Evolutionary conservation across 2,888 invertebrate genomes (phyloP).

Genomic region (Thera obeliscata): DNA sequence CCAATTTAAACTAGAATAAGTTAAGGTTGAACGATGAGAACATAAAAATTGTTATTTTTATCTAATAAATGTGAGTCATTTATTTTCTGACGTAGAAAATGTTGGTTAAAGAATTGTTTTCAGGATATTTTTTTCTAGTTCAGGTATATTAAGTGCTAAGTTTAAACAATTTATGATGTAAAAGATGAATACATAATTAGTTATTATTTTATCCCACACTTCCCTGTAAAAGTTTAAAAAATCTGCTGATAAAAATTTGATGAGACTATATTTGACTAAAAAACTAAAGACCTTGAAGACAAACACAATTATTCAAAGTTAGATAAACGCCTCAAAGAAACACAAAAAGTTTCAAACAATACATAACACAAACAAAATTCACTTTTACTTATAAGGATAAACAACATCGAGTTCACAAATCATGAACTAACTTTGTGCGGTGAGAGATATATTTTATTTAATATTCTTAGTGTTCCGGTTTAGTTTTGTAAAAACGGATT

Average conservation of each 20-base stretch:
- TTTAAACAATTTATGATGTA: no score
- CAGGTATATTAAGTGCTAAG: no score
- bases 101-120: no score
- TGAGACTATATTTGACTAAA: background rate
- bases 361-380: background rate
- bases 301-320: background rate
- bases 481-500: background rate
- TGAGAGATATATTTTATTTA: constrained; percentile 15
- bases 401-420: constrained; percentile 26
- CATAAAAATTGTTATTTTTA: no score
- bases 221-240: no score
- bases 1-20: no score
- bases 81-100: no score
- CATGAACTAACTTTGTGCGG: constrained; percentile 15
- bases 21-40: no score
- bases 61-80: no score
- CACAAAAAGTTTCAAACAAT: constrained; percentile 4
- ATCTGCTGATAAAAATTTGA: background rate
- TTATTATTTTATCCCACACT: no score
- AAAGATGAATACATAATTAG: no score
- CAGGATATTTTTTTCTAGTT: no score
- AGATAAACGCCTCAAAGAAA: background rate
- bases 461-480: background rate
- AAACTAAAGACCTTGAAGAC: background rate
- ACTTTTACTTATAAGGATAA: constrained; percentile 16